Percentiles rank a stretch among this genome's conserved stretches.
Conservation (phyloP, 2,113 vertebrate genomes). For the Antigone vipio region DNA sequence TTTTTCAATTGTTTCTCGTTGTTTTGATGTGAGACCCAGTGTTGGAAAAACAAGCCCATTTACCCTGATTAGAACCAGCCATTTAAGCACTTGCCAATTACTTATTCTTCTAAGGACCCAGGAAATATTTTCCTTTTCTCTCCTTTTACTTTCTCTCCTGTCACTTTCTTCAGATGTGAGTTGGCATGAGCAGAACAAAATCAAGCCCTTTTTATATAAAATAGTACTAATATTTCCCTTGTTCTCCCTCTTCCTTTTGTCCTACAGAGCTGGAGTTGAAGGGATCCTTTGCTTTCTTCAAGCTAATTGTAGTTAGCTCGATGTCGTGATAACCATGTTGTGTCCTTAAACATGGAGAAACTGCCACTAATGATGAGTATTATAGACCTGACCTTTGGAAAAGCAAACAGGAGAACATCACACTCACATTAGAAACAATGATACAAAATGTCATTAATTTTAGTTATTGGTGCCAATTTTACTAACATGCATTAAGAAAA, state of each 20-base stretch:
- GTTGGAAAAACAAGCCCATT: conserved; percentile 62
- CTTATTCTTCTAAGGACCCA: background rate
- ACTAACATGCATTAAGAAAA: background rate
- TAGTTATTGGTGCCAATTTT: background rate
- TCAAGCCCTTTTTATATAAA: background rate
- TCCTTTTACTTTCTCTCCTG: background rate
- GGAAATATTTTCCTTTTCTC: background rate
- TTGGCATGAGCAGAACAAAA: background rate
- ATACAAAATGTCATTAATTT: background rate
- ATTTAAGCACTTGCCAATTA: conserved; percentile 41
- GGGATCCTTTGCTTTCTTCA: background rate
- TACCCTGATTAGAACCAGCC: conserved; percentile 25
- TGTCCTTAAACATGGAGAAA: background rate
- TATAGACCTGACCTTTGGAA: background rate
- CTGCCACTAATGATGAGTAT: background rate
- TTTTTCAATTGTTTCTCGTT: conserved; percentile 51
- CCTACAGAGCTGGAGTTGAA: background rate
- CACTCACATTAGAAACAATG: background rate
- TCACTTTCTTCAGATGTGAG: background rate
- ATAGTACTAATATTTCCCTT: background rate
- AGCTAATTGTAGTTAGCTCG: background rate
- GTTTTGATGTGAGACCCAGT: conserved; percentile 42
- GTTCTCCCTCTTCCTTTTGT: background rate
- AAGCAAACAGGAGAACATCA: background rate
- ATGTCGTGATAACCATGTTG: background rate